Base-by-base conservation (phyloP, 2,113 vertebrate genomes). In the Zosterops borbonicus region DNA sequence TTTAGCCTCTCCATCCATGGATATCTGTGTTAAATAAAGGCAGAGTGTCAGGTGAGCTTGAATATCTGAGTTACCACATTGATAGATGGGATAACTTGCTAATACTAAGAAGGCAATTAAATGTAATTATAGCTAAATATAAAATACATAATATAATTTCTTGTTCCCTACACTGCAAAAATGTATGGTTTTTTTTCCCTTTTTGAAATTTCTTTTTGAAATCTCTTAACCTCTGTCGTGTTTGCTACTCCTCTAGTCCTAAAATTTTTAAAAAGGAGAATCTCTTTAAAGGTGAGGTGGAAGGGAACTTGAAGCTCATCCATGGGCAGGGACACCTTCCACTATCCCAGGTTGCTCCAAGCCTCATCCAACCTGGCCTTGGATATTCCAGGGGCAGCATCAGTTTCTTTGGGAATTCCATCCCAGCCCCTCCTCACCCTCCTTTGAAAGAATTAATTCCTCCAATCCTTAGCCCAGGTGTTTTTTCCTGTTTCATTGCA, bases 171-270 rank as follows among this genome's bases (percentile, higher is more conserved):
- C 2, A 1, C 25, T 55, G 27, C 11, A 89, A 25, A 76, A 39
- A 29, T 8, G 0, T 29, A 0, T 4, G 2, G 2, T 6, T 21
- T 41, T 63, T 47, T n/a, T 33, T 29, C 2, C 22, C 17, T 13
- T 75, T 73, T 22, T 19, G 29, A 50, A 70, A 23, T 31, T 50
- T 79, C 4, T 8, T 76, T 73, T 11, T 58, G 31, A 63, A 76
- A 14, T 53, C 18, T 67, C n/a, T 53, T 71, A 24, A 31, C 2
- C 20, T n/a, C 1, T 6, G 7, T 73, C 62, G 15, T 23, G 20
- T 14, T 14, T 39, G 11, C 44, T 67, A n/a, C 12, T 79, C 49
- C 3, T 76, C 14, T 63, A 39, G 19, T 46, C 33, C 25, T 83
- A 83, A 22, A 37, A 15, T 42, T 62, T 6, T 18, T 31, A 16